Conservation (phyloP, 2,888 invertebrate species). For the Caenorhabditis sp. region DNA sequence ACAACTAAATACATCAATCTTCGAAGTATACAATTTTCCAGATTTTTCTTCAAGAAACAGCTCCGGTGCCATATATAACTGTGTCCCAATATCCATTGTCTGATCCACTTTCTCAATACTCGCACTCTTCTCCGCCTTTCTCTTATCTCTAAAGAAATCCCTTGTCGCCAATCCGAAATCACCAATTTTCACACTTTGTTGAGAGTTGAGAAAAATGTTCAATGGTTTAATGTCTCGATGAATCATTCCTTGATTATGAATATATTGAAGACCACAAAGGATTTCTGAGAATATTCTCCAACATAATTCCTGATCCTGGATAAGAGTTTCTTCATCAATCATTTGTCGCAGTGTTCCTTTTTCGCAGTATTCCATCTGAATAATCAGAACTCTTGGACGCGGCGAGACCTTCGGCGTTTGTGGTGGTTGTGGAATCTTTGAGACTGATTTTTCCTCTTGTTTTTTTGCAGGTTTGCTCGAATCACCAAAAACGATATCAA, state of each 20-base stretch:
- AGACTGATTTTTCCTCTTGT: background rate
- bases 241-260: constrained; percentile 64
- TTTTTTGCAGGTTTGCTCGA: background rate
- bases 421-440: background rate
- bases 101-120: constrained; percentile 30
- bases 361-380: constrained; percentile 97
- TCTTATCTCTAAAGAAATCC: constrained; percentile 1
- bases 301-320: constrained; percentile 75
- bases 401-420: background rate
- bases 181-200: constrained; percentile 93
- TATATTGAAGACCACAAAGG: constrained; percentile 77
- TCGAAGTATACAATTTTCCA: constrained; percentile 66
- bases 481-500: constrained; percentile 17
- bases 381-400: constrained; percentile 49
- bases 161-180: constrained; percentile 88
- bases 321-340: constrained; percentile 79
- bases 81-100: constrained; percentile 84
- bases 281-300: constrained; percentile 87
- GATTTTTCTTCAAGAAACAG: constrained; percentile 74
- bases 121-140: background rate
- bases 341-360: constrained; percentile 81
- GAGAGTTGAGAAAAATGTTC: constrained; percentile 90
- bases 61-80: constrained; percentile 93
- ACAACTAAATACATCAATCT: constrained; percentile 78
- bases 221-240: constrained; percentile 72